Evolutionary conservation across 2,113 vertebrate genomes (phyloP), one percentile per base, ranked within the genome.

Genomic region (Petrocephalus microphthalmus): DNA sequence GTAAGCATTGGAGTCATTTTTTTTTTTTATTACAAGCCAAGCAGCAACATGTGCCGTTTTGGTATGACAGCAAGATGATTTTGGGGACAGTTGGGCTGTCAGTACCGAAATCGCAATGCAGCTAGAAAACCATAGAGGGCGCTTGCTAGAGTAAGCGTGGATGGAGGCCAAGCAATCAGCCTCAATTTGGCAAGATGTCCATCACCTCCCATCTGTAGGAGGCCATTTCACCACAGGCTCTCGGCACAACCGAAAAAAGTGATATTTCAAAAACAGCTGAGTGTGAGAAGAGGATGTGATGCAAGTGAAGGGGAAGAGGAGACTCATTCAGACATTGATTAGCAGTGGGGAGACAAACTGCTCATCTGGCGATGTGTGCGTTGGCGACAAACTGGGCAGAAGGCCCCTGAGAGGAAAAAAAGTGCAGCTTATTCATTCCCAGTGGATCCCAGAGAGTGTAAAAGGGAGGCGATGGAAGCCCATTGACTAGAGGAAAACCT

Each of bases 371-470:
- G 56, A 67, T 88, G 82, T 78, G 52, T 82, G 78, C 91, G 85
- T 92, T 91, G 91, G 91, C 90, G 91, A 93, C 90, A 93, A 88
- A 91, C 90, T 92, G 81, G 60, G 60, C 60, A 88, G 90, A 88
- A 91, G 87, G 90, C 87, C 85, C 67, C 42, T 3, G 42, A 42
- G 42, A 6, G 17, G 22, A 86, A 88, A 64, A 57, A 25, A 56
- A 84, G 89, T 90, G 90, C 86, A 88, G 33, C 91, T 92, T 89
- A 91, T 91, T 92, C 88, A 91, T 90, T 90, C 51, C 45, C 74
- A 33, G 84, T 74, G 88, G 92, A 91, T 86, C 90, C 88, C 84
- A 13, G 64, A 37, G 33, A 60, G 22, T 51, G 88, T 88, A 86
- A 88, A 71, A 33, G 33, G 20, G 85, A 87, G 7, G 33, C 33